Base-by-base conservation (phyloP, 2,797 vertebrate species). In the Gobionotothen gibberifrons region DNA sequence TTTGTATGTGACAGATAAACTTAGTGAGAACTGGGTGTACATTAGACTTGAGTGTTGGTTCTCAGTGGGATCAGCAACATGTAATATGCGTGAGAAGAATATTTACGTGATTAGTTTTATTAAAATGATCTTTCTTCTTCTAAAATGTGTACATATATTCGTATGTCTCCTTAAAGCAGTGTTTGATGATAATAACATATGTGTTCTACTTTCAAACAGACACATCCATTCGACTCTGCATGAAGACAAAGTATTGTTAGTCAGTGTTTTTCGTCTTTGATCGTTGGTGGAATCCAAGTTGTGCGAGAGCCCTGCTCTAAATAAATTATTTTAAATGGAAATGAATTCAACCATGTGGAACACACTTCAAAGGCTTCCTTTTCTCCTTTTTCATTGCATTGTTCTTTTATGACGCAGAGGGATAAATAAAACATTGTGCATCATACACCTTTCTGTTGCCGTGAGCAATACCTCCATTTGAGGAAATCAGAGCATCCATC, bases 261-360 rank as follows among this genome's bases (percentile, higher is more conserved):
- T 1, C 22, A 52, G 14, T 26, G 29, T 67, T 76, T 68, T 36
- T 83, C 43, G 51, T 51, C 62, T 73, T 70, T 83, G 54, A 78
- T 82, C 51, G 0, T 62, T 77, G 61, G 79, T 58, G 40, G 47
- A 75, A 32, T 76, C 49, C 22, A 58, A 54, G 12, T 71, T 29
- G 56, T 60, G 32, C 57, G 19, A 61, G 64, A 74, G 59, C 9
- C 9, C 32, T 21, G 55, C 67, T 85, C 61, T 68, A 63, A 77
- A 85, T 82, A 73, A 60, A 68, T 58, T 56, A 7, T 61, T 87
- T 79, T 46, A 43, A 76, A 74, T 74, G 32, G 49, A 83, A 78
- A 80, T 82, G 9, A 54, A 76, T 74, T 77, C 60, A 51, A 10
- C 44, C 2, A 9, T 71, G 57, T 78, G 53, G 7, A 5, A 2